phyloP scores from a whole-genome alignment of 2,113 vertebrate genomes.

The Hucho hucho region DNA sequence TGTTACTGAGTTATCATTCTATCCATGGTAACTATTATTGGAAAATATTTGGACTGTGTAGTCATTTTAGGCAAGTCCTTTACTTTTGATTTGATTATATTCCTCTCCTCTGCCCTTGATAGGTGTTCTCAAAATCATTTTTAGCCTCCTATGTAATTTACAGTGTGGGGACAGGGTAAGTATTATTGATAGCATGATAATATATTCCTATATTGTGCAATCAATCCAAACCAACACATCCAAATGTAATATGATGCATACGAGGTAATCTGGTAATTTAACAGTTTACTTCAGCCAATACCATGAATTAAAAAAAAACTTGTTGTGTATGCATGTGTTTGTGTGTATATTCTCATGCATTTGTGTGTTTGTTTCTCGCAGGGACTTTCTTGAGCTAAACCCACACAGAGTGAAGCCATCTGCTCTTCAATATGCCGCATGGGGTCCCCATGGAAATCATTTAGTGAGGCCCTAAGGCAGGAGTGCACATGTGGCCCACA shows the following conservation, averaged over 20 bases:
- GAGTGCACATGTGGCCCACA: neutral
- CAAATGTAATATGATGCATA: neutral
- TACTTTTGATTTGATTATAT: neutral
- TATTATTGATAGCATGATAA: neutral
- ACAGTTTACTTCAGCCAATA: too few species aligned
- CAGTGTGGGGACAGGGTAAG: neutral
- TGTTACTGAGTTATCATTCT: neutral
- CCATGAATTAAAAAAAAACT: too few species aligned
- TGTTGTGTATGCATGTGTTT: neutral
- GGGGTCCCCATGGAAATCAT: neutral
- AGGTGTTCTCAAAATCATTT: conserved; percentile 3
- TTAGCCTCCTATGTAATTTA: neutral
- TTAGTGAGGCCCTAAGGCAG: neutral
- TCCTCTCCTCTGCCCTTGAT: neutral
- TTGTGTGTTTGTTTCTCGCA: neutral
- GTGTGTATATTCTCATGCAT: neutral
- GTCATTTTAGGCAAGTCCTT: neutral
- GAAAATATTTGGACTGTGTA: neutral
- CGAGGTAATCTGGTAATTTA: neutral
- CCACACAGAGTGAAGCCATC: neutral
- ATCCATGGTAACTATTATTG: neutral
- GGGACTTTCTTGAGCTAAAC: neutral
- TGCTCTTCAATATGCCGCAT: neutral
- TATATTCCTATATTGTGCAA: neutral
- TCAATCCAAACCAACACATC: neutral